A percentile compares a stretch with the other conserved stretches of the same genome.
Conservation (phyloP, 1,140 invertebrate genomes). For the Metopolophium dirhodum region DNA sequence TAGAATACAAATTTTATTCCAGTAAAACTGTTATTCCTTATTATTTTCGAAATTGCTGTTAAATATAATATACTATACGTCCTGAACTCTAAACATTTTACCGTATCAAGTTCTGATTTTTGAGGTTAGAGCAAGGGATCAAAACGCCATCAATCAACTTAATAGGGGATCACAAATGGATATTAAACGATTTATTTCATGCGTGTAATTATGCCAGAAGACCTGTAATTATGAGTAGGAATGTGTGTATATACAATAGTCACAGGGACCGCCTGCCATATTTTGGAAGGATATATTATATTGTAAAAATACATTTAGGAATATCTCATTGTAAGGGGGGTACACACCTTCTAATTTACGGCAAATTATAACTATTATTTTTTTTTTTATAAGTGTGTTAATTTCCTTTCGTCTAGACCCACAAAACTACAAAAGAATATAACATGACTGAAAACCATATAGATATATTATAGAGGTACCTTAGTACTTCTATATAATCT, state of each 20-base stretch:
- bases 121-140: neutral
- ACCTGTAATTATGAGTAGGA: neutral
- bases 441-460: neutral
- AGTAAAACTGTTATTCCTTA: neutral
- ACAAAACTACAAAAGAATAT: neutral
- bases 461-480: neutral
- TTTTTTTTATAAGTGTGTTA: conserved; percentile 29
- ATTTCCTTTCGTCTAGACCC: conserved; percentile 18
- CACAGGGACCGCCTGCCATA: neutral
- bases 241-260: neutral
- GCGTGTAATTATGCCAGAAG: conserved; percentile 11
- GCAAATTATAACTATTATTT: neutral
- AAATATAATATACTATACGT: neutral
- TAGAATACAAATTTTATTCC: neutral
- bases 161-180: neutral
- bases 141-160: conserved; percentile 3
- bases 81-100: neutral
- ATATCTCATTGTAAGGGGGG: neutral
- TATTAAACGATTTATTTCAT: neutral
- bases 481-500: conserved; percentile 9
- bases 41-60: neutral
- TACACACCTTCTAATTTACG: neutral
- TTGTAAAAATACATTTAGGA: conserved; percentile 20
- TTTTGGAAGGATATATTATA: neutral
- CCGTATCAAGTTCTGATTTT: neutral